Conservation (phyloP, 1,140 invertebrate species). For the Papilio machaon region DNA sequence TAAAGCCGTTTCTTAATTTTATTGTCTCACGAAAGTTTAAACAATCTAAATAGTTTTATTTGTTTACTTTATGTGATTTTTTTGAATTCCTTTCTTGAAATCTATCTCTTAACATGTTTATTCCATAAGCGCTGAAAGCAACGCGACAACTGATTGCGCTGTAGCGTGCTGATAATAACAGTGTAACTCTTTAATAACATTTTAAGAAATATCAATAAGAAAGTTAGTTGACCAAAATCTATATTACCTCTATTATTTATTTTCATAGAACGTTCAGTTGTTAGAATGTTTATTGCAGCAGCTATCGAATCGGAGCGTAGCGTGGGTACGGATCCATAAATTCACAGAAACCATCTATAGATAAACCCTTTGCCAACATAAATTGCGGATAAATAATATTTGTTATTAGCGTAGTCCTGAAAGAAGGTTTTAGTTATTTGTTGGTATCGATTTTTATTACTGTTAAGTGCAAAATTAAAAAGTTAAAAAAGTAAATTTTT, state of each 20-base stretch:
- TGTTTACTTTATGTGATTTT: not conserved
- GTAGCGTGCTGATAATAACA: conserved; percentile 27
- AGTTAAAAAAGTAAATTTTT: not conserved
- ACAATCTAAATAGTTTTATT: not conserved
- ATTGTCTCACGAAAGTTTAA: too few relatives aligned
- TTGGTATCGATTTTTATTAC: conserved; percentile 32
- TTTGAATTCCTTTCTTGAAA: not conserved
- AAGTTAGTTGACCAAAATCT: not conserved
- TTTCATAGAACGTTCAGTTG: not conserved
- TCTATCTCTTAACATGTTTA: conserved; percentile 24
- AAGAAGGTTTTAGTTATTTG: conserved; percentile 39
- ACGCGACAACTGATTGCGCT: conserved; percentile 13
- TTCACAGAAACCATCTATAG: conserved; percentile 58
- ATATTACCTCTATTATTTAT: not conserved
- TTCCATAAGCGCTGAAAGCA: not conserved
- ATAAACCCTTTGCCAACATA: conserved; percentile 60
- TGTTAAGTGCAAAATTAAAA: not conserved
- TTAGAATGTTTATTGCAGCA: conserved; percentile 48
- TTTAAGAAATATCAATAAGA: too few relatives aligned
- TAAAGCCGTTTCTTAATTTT: too few relatives aligned
- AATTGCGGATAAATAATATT: conserved; percentile 69
- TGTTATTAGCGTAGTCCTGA: conserved; percentile 58
- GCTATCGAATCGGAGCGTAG: conserved; percentile 61
- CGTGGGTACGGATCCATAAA: conserved; percentile 63
- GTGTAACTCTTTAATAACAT: too few relatives aligned